Evolutionary conservation across 2,113 vertebrate genomes (phyloP).

Genomic region (Megaceryle maxima): DNA sequence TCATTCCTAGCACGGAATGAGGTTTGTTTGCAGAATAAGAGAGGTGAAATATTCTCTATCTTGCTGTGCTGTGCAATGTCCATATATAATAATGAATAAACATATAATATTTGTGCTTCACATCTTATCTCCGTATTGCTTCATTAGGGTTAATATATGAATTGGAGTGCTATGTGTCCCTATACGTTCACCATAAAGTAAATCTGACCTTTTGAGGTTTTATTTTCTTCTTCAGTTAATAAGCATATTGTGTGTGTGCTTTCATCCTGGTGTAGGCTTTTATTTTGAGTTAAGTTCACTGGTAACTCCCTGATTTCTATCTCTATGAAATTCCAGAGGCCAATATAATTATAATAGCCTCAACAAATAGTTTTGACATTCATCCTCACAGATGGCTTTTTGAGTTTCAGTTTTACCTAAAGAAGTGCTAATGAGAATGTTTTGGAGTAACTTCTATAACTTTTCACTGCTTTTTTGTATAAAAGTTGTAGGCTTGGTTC

Average conservation of each 20-base stretch:
- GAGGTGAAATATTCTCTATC: neutral
- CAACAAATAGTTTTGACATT: neutral
- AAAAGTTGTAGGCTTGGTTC: neutral
- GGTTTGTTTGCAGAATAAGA: rapidly evolving
- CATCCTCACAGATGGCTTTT: neutral
- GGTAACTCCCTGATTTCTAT: neutral
- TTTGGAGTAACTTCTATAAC: neutral
- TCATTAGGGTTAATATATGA: neutral
- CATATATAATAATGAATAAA: neutral
- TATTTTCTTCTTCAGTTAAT: neutral
- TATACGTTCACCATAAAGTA: neutral
- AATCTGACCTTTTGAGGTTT: neutral
- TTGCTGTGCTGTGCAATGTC: neutral
- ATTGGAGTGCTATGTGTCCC: neutral
- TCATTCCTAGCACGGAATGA: neutral
- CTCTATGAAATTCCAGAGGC: neutral
- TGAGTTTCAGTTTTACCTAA: neutral
- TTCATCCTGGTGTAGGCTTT: neutral
- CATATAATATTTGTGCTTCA: neutral
- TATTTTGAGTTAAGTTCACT: neutral
- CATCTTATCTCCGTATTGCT: neutral
- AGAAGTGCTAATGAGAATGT: slow-evolving; percentile 22
- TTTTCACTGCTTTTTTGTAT: neutral
- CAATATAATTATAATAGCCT: neutral
- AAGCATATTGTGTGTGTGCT: neutral